These are phyloP conservation scores for Pipistrellus nathusii DNA, from an alignment of 2,797 vertebrate genomes.

Conservation along the genomic window DNA sequence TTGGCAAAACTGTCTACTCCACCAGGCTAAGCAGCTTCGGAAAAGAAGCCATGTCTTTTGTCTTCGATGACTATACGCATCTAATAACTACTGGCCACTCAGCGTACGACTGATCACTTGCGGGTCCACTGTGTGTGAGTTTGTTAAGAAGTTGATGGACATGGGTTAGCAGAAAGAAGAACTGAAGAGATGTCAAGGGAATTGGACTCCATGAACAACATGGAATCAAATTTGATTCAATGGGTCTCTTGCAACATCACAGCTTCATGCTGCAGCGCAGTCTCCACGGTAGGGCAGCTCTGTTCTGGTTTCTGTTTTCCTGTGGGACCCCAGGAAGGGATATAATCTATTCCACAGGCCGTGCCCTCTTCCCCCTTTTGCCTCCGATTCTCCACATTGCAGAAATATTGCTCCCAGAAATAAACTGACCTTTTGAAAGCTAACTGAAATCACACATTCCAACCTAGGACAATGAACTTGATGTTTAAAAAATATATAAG, in stretches of 20 bases:
- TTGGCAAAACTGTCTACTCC: background rate
- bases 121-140: background rate
- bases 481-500: conserved; percentile 66
- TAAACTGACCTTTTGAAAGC: conserved; percentile 81
- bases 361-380: conserved; percentile 55
- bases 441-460: conserved; percentile 78
- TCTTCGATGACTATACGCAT: background rate
- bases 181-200: background rate
- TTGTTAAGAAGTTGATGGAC: background rate
- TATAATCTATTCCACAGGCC: conserved; percentile 72
- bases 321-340: conserved; percentile 40
- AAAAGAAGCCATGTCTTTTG: background rate
- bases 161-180: background rate
- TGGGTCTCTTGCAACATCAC: background rate
- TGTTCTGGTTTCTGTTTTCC: conserved; percentile 56
- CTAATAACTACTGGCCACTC: background rate
- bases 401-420: conserved; percentile 80
- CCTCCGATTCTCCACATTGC: conserved; percentile 75
- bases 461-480: conserved; percentile 79
- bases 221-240: conserved; percentile 51
- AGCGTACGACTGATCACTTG: rapidly evolving
- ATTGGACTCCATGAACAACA: background rate
- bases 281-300: conserved; percentile 21
- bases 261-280: conserved; percentile 33
- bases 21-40: too few relatives aligned